Conservation (phyloP, 2,113 vertebrate genomes). For the Protobothrops flavoviridis region DNA sequence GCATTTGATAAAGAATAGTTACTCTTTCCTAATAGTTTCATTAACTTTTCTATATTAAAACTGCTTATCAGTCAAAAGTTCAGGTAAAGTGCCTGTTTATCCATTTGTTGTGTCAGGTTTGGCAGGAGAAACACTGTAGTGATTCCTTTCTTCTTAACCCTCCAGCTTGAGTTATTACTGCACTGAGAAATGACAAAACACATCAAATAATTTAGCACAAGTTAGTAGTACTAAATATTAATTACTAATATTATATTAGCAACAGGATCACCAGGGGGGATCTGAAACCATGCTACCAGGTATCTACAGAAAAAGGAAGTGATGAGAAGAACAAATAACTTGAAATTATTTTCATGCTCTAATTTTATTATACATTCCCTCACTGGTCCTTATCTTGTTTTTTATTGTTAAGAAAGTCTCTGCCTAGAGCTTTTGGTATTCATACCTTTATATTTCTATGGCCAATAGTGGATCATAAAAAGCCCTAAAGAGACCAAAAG, state of each 20-base stretch:
- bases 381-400: neutral
- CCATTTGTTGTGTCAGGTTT: neutral
- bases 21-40: neutral
- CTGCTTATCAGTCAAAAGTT: neutral
- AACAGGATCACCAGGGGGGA: neutral
- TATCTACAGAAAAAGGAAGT: neutral
- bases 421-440: neutral
- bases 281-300: neutral
- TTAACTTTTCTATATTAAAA: neutral
- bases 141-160: neutral
- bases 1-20: neutral
- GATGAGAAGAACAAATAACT: neutral
- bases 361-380: neutral
- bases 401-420: neutral
- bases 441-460: neutral
- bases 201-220: neutral
- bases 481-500: neutral
- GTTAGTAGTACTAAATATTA: neutral
- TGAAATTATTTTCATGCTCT: neutral
- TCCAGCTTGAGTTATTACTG: neutral
- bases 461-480: neutral
- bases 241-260: neutral
- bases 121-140: neutral
- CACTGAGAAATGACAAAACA: neutral
- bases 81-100: neutral